Conservation (phyloP, 2,888 invertebrate species). For the Euphydryas editha region DNA sequence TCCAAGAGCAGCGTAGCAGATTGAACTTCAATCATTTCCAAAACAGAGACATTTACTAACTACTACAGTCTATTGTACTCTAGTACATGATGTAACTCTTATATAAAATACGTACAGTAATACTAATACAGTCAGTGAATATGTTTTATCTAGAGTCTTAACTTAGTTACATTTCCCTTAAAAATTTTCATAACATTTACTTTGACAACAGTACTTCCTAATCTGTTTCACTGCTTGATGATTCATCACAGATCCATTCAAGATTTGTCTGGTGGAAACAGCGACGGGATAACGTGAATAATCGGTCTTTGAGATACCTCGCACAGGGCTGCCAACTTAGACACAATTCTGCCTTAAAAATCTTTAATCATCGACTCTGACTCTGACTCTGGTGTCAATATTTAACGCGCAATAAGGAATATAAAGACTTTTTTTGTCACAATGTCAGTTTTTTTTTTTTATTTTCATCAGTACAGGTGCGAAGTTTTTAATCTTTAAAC, state of each 20-base stretch:
- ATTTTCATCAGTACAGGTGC: not conserved
- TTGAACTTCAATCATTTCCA: too few relatives aligned
- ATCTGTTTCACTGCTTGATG: not conserved
- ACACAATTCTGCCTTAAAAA: not conserved
- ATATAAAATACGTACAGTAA: too few relatives aligned
- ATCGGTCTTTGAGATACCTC: slow-evolving; percentile 28
- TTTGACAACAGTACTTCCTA: not conserved
- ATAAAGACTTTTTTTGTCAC: not conserved
- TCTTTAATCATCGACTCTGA: not conserved
- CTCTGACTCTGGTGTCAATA: not conserved
- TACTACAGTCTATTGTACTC: too few relatives aligned
- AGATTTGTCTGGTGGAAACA: slow-evolving; percentile 46
- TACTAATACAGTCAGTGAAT: too few relatives aligned
- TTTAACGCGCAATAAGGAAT: not conserved
- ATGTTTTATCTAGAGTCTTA: too few relatives aligned
- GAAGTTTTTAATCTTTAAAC: not conserved
- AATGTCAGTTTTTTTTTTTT: not conserved
- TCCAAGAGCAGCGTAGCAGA: too few relatives aligned
- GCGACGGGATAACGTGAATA: slow-evolving; percentile 48
- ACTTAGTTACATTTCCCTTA: too few relatives aligned
- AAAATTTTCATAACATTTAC: not conserved
- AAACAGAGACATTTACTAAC: too few relatives aligned
- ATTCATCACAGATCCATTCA: slow-evolving; percentile 46
- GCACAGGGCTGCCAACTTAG: not conserved
- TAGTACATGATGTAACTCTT: too few relatives aligned